These are phyloP conservation scores for Neoascia interrupta DNA, from an alignment of 2,888 invertebrate genomes.

Conservation along the genomic window DNA sequence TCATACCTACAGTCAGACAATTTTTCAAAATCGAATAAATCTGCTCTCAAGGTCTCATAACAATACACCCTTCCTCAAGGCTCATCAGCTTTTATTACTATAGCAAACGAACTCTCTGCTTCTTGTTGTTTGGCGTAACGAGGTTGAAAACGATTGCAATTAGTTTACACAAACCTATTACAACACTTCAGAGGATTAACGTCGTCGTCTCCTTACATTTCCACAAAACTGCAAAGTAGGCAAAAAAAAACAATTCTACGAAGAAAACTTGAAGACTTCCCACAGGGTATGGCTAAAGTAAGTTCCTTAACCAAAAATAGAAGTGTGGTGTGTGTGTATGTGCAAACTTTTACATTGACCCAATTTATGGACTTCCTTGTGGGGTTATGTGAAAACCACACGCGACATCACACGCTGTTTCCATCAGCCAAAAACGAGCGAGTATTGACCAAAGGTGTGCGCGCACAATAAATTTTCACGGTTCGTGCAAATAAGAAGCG, in stretches of 20 bases:
- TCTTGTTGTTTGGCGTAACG: not conserved
- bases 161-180: conserved; percentile 15
- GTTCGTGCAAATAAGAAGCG: conserved; percentile 36
- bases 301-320: not conserved
- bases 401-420: conserved; percentile 24
- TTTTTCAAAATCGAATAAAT: no score
- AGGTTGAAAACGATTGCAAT: conserved; percentile 7
- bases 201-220: not conserved
- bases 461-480: conserved; percentile 19
- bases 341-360: conserved; percentile 29
- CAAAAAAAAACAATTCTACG: no score
- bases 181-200: not conserved
- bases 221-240: not conserved
- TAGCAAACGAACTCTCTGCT: no score
- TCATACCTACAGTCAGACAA: no score
- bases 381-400: conserved; percentile 36
- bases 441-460: conserved; percentile 47
- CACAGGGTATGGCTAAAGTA: no score
- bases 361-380: conserved; percentile 33
- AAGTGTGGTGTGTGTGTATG: no score
- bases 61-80: no score
- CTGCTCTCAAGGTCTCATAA: no score
- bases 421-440: not conserved
- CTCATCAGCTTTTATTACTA: no score
- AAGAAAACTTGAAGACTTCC: not conserved